phyloP scores from a whole-genome alignment of 1,140 invertebrate species.

The Lepeophtheirus salmonis region DNA sequence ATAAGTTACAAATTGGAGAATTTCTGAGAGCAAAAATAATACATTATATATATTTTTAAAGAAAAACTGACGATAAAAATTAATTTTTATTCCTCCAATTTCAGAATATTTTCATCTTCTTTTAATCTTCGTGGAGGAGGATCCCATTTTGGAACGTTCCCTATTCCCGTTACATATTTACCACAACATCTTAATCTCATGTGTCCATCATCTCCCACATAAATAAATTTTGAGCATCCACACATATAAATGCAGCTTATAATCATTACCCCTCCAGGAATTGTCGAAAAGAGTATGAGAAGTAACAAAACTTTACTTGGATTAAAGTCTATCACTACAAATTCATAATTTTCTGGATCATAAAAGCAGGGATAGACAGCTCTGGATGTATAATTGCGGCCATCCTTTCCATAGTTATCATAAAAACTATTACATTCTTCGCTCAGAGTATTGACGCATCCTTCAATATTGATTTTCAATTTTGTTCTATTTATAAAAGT shows the following conservation, averaged over 20 bases:
- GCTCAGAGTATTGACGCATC: slow-evolving; percentile 17
- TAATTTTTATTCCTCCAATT: neutral
- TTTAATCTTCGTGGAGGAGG: neutral
- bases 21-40: too few relatives aligned
- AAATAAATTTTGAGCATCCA: slow-evolving; percentile 13
- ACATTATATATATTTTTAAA: too few relatives aligned
- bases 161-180: slow-evolving; percentile 15
- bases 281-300: slow-evolving; percentile 3
- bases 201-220: slow-evolving; percentile 16
- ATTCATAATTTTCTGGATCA: slow-evolving; percentile 5
- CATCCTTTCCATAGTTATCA: slow-evolving; percentile 13
- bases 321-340: slow-evolving; percentile 16
- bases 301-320: slow-evolving; percentile 8
- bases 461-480: slow-evolving; percentile 15
- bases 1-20: too few relatives aligned
- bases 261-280: slow-evolving; percentile 14
- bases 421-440: slow-evolving; percentile 15
- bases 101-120: neutral
- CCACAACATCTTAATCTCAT: slow-evolving; percentile 17
- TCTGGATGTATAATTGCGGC: slow-evolving; percentile 16
- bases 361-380: slow-evolving; percentile 16
- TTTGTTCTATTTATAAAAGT: slow-evolving; percentile 4
- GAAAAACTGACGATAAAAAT: too few relatives aligned
- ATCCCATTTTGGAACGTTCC: slow-evolving; percentile 14
- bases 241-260: slow-evolving; percentile 17